Evolutionary conservation across 2,888 invertebrate genomes (phyloP).

Genomic region (Charanyca ferruginea): DNA sequence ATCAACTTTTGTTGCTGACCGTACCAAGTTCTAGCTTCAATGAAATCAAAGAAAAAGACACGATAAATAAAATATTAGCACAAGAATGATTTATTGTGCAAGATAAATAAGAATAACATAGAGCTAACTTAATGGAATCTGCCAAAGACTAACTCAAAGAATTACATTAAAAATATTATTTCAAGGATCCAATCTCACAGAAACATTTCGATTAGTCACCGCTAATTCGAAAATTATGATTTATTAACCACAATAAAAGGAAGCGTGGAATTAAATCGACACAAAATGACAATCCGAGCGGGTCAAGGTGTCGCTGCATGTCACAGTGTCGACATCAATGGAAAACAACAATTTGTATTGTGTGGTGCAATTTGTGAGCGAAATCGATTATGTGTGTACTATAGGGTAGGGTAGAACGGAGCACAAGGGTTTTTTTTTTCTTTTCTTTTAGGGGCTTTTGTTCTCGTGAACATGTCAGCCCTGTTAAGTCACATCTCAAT

Average conservation of each 20-base stretch:
- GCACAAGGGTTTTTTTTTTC: too few species aligned
- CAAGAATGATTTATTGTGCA: not conserved
- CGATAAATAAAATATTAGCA: too few species aligned
- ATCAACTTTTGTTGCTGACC: too few species aligned
- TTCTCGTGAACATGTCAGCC: too few species aligned
- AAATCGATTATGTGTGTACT: not conserved
- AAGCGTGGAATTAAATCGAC: constrained; percentile 56
- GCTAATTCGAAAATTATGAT: constrained; percentile 42
- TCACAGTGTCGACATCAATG: constrained; percentile 66
- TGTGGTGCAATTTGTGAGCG: constrained; percentile 30
- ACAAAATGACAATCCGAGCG: constrained; percentile 46
- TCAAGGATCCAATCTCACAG: constrained; percentile 36
- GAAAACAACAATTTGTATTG: constrained; percentile 50
- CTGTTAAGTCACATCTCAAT: too few species aligned
- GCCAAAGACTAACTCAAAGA: not conserved
- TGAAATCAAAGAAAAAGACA: too few species aligned
- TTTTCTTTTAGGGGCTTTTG: too few species aligned
- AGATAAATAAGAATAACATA: not conserved
- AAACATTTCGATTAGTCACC: constrained; percentile 32
- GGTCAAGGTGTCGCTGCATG: constrained; percentile 68
- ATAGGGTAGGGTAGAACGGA: not conserved
- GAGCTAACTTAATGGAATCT: not conserved
- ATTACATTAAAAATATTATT: not conserved
- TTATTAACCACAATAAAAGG: constrained; percentile 54
- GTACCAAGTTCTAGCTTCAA: too few species aligned